Evolutionary conservation across 1,140 invertebrate species (phyloP).

Genomic region (Stegodyphus mimosarum): DNA sequence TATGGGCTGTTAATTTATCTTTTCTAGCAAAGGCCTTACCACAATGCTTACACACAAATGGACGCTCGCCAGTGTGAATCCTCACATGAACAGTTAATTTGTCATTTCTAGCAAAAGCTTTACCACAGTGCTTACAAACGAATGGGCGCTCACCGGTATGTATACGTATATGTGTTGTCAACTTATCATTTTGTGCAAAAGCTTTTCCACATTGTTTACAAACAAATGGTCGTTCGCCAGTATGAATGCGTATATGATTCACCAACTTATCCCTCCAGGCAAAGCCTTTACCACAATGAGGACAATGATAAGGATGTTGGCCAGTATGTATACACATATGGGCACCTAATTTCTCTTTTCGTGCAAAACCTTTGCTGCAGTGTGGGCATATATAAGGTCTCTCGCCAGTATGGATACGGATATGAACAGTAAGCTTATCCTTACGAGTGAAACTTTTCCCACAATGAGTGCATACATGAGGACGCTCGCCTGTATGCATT

Average conservation of each 20-base stretch:
- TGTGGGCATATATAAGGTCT: constrained; percentile 94
- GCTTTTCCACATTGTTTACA: constrained; percentile 71
- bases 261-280: constrained; percentile 72
- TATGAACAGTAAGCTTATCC: constrained; percentile 84
- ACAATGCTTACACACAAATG: constrained; percentile 53
- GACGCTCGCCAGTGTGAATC: constrained; percentile 54
- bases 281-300: constrained; percentile 73
- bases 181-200: constrained; percentile 73
- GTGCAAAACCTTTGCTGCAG: constrained; percentile 74
- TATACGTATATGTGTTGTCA: constrained; percentile 73
- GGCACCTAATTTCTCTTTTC: constrained; percentile 73
- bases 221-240: constrained; percentile 66
- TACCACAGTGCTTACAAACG: constrained; percentile 74
- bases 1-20: constrained; percentile 77
- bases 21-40: constrained; percentile 76
- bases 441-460: constrained; percentile 80
- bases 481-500: constrained; percentile 73
- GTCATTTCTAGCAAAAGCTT: constrained; percentile 76
- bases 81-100: constrained; percentile 59
- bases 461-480: constrained; percentile 73
- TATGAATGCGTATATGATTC: constrained; percentile 70
- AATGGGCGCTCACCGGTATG: constrained; percentile 74
- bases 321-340: constrained; percentile 96
- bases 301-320: constrained; percentile 87
- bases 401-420: constrained; percentile 94